phyloP scores from a whole-genome alignment of 2,888 invertebrate species.

The Agonum fuliginosum region DNA sequence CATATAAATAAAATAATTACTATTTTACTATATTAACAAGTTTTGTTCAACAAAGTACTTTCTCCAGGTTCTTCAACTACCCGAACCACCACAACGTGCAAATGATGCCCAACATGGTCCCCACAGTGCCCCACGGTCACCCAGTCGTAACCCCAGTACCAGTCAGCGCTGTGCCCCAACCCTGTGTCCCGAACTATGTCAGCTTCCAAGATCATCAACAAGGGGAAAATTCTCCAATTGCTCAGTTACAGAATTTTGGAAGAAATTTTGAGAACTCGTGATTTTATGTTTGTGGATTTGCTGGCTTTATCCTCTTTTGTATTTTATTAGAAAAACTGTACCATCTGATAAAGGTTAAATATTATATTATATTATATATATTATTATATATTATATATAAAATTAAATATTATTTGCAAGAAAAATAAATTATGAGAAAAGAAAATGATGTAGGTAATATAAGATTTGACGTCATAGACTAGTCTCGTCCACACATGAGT shows the following conservation, averaged over 20 bases:
- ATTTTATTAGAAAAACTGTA: neutral
- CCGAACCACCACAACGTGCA: conserved; percentile 69
- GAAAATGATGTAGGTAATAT: no score
- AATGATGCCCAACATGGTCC: conserved; percentile 61
- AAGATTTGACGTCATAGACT: no score
- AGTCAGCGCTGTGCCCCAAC: conserved; percentile 52
- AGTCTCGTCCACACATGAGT: no score
- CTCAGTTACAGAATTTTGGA: conserved; percentile 72
- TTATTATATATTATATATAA: no score
- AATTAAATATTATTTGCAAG: no score
- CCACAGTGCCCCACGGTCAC: conserved; percentile 70
- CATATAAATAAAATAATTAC: no score
- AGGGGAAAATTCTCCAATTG: conserved; percentile 69
- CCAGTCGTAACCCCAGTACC: conserved; percentile 69
- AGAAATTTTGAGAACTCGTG: conserved; percentile 70
- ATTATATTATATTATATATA: no score
- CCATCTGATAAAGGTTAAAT: no score
- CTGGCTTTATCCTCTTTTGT: neutral
- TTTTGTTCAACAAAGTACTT: conserved; percentile 15
- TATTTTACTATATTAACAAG: no score
- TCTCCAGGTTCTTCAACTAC: conserved; percentile 76
- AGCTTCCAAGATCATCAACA: conserved; percentile 67
- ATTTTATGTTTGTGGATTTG: conserved; percentile 55
- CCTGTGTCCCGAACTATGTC: conserved; percentile 66
- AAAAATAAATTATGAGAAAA: no score